Base-by-base conservation (phyloP, 2,113 vertebrate genomes). In the Lamprotornis superbus region DNA sequence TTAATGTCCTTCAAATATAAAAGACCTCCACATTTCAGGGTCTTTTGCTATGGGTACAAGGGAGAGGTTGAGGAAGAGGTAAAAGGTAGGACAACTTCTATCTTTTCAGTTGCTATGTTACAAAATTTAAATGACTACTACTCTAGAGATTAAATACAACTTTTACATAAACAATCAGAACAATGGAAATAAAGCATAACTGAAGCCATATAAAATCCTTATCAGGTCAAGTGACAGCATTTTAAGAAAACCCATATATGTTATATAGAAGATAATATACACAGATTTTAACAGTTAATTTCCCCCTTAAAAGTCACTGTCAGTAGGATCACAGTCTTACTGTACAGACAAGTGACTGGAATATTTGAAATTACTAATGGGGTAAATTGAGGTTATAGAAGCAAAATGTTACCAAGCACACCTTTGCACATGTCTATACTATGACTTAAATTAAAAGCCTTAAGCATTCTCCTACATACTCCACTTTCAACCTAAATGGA, bases 1-100 rank as follows among this genome's bases (percentile, higher is more conserved):
- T 96, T 95, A 97, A 95, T 93, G 92, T 84, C 94, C 95, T 89
- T 90, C 90, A 81, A 94, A 87, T 74, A 92, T 46, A 89, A 89
- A 90, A 91, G 85, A 90, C 80, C 79, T 92, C 79, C 35, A 64
- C 15, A 37, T 78, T 84, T 81, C 55, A 71, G 71, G 50, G 60
- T 92, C 73, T 89, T 94, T 82, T 86, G 35, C 73, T 81, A 64
- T 33, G 49, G 80, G 25, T 71, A 40, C 42, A 60, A 75, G 64
- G 65, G 64, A 80, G 83, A 90, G 20, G 42, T 33, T 4, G 2
- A 86, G 33, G 56, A 87, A 91, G 73, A 87, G 71, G 84, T 87
- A 87, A 94, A 85, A 87, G 84, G 79, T 12, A 53, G 83, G 53
- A 68, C 59, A 83, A 79, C 46, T 50, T 78, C 39, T 59, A 74